These are phyloP conservation scores for Chaenodraco wilsoni DNA, from an alignment of 2,797 vertebrate species.

Conservation along the genomic window DNA sequence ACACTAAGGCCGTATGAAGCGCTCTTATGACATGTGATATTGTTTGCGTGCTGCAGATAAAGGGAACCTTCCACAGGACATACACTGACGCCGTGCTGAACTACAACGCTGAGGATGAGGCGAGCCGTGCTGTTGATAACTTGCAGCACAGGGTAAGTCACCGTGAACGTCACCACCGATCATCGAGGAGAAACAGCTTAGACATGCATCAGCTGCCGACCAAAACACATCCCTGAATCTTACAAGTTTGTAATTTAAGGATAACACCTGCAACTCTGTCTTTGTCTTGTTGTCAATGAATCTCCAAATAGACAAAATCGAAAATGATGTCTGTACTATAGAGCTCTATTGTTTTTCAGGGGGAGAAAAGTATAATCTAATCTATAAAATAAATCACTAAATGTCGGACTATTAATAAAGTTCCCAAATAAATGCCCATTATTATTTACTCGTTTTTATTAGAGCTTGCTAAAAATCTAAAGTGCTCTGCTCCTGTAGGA, in stretches of 20 bases:
- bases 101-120: constrained; percentile 93
- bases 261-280: not conserved
- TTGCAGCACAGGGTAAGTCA: constrained; percentile 92
- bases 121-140: constrained; percentile 94
- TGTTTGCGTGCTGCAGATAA: constrained; percentile 85
- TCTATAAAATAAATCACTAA: not conserved
- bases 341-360: not conserved
- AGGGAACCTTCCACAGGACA: constrained; percentile 95
- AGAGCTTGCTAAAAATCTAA: not conserved
- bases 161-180: no score
- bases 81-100: constrained; percentile 95
- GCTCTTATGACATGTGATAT: not conserved
- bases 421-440: not conserved
- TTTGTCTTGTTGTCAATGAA: constrained; percentile 2
- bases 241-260: not conserved
- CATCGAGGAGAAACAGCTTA: not conserved
- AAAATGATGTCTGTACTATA: not conserved
- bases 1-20: constrained; percentile 4
- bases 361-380: not conserved
- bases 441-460: constrained; percentile 1
- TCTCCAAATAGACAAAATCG: not conserved
- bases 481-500: not conserved
- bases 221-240: not conserved
- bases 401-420: not conserved
- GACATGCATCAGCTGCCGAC: not conserved